A percentile compares a stretch with the other conserved stretches of the same genome.
Evolutionary conservation across 2,797 vertebrate genomes (phyloP).

Genomic region (Champsocephalus gunnari): DNA sequence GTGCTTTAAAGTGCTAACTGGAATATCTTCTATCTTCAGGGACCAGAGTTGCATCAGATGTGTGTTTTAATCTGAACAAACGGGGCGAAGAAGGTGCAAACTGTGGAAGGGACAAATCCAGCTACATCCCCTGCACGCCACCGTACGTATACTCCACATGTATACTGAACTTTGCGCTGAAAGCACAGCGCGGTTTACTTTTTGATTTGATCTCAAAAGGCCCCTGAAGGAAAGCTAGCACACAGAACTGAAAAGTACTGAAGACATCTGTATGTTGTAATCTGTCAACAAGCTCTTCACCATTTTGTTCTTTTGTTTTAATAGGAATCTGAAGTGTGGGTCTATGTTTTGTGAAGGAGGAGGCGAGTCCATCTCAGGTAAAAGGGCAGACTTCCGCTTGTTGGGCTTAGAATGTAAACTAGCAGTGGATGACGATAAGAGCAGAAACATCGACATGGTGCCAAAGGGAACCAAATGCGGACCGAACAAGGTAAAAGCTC

Average conservation of each 20-base stretch:
- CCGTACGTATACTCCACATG: conserved; percentile 71
- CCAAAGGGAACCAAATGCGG: conserved; percentile 87
- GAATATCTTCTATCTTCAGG: conserved; percentile 70
- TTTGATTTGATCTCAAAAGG: neutral
- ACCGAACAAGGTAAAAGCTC: conserved; percentile 82
- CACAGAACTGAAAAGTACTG: neutral
- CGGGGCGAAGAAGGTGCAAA: conserved; percentile 74
- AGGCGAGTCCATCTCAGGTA: conserved; percentile 78
- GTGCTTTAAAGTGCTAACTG: neutral
- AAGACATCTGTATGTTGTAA: neutral
- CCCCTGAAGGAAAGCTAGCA: neutral
- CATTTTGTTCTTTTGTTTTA: neutral
- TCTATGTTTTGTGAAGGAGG: conserved; percentile 86
- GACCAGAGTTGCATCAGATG: conserved; percentile 71
- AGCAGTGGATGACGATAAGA: conserved; percentile 66
- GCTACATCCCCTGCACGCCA: conserved; percentile 75
- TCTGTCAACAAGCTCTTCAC: neutral
- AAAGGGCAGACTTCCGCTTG: conserved; percentile 60
- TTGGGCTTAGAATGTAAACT: conserved; percentile 60
- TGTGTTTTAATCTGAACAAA: conserved; percentile 85
- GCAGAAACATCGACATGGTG: conserved; percentile 81
- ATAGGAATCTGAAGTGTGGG: conserved; percentile 85
- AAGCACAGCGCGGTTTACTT: neutral
- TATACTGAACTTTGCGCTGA: neutral
- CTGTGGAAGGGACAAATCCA: conserved; percentile 73